A percentile compares a stretch with the other conserved stretches of the same genome.
Conservation (phyloP, 1,140 invertebrate genomes). For the Pseudoatta argentina region DNA sequence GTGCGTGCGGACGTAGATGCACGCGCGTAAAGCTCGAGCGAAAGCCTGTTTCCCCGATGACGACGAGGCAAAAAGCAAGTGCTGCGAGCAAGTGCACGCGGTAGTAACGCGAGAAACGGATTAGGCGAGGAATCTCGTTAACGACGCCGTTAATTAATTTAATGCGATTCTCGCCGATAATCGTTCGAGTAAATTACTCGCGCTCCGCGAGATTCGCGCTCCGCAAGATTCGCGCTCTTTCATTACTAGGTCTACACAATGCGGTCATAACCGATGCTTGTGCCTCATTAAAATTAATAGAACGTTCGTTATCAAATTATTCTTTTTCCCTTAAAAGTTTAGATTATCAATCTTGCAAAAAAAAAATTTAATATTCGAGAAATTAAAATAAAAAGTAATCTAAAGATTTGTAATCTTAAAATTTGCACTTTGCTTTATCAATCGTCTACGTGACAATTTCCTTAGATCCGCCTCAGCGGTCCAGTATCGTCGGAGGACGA, state of each 20-base stretch:
- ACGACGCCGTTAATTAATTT: constrained; percentile 59
- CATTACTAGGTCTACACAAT: background rate
- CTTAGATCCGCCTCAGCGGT: background rate
- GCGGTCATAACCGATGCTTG: background rate
- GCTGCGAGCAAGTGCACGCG: constrained; percentile 3
- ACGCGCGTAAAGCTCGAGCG: constrained; percentile 35
- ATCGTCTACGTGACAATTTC: background rate
- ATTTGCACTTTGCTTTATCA: background rate
- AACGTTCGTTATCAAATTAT: background rate
- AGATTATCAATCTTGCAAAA: background rate
- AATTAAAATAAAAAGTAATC: background rate
- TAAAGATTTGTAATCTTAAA: background rate
- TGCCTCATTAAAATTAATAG: constrained; percentile 38
- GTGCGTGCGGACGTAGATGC: constrained; percentile 37
- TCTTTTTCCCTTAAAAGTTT: background rate
- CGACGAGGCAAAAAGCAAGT: constrained; percentile 37
- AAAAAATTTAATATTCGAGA: constrained; percentile 11
- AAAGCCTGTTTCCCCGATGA: constrained; percentile 35
- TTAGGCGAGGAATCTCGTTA: constrained; percentile 60
- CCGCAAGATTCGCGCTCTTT: constrained; percentile 28
- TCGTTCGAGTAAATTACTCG: constrained; percentile 45
- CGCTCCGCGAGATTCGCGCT: constrained; percentile 21
- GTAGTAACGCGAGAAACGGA: constrained; percentile 48
- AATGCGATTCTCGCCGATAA: constrained; percentile 57
- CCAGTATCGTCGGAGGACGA: background rate